These are phyloP conservation scores for Azorinus chamasolen DNA, from an alignment of 2,888 invertebrate genomes.

Conservation along the genomic window DNA sequence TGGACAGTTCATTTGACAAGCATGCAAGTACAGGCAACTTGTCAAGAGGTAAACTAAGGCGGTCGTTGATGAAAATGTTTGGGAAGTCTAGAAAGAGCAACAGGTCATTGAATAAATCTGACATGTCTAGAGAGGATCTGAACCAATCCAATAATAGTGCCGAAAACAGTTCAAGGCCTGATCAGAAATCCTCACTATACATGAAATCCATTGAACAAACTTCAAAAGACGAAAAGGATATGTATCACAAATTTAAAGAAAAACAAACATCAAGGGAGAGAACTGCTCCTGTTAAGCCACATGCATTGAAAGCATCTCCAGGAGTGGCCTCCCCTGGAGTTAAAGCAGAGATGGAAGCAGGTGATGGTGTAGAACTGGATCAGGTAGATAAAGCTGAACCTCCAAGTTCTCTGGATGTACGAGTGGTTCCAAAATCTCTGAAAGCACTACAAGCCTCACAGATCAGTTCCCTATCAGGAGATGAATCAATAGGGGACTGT, in stretches of 20 bases:
- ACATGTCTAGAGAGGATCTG: conserved; percentile 23
- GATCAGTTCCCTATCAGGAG: conserved; percentile 72
- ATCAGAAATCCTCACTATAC: conserved; percentile 38
- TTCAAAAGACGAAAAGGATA: conserved; percentile 72
- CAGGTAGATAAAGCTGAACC: conserved; percentile 10
- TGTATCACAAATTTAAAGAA: conserved; percentile 82
- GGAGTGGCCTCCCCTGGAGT: conserved; percentile 44
- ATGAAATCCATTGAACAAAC: conserved; percentile 82
- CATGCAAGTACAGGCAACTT: conserved; percentile 63
- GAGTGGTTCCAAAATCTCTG: conserved; percentile 65
- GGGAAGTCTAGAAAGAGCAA: conserved; percentile 64
- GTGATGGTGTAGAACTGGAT: not conserved
- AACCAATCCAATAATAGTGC: conserved; percentile 5
- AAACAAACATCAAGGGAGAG: conserved; percentile 68
- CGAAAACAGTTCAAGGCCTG: conserved; percentile 24
- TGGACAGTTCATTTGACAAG: conserved; percentile 63
- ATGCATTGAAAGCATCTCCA: conserved; percentile 68
- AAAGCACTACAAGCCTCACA: conserved; percentile 68
- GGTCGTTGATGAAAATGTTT: conserved; percentile 78
- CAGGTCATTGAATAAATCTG: conserved; percentile 43
- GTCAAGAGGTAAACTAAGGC: conserved; percentile 74
- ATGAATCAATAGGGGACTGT: conserved; percentile 82
- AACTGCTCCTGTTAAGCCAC: conserved; percentile 41
- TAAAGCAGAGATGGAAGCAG: conserved; percentile 9
- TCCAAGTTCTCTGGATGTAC: conserved; percentile 72